Conservation (phyloP, 92 coral and sea anemone genomes). For the Epizoanthus stellaris region DNA sequence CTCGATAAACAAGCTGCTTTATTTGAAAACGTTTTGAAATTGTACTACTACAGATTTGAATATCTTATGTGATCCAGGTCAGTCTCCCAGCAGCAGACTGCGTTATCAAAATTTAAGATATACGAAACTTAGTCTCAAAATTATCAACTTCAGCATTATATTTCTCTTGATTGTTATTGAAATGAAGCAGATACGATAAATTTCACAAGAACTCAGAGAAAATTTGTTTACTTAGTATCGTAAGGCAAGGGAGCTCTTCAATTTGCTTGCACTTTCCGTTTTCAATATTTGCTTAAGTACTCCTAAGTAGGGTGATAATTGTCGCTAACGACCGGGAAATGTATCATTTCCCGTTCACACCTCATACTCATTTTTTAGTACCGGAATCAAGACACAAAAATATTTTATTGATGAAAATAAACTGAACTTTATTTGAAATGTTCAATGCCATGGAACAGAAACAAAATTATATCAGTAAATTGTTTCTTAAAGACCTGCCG, state of each 20-base stretch:
- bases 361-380: not conserved
- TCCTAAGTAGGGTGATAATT: slow-evolving; percentile 13
- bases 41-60: too few species aligned
- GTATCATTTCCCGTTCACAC: slow-evolving; percentile 19
- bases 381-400: slow-evolving; percentile 4
- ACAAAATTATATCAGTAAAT: slow-evolving; percentile 1
- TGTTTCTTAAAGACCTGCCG: not conserved
- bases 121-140: too few species aligned
- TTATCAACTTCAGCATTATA: too few species aligned
- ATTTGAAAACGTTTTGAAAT: not conserved
- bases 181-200: not conserved
- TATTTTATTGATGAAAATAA: not conserved
- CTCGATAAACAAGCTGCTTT: not conserved
- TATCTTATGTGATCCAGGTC: too few species aligned
- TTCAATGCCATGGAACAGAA: slow-evolving; percentile 4
- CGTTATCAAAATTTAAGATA: too few species aligned
- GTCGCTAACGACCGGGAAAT: slow-evolving; percentile 11
- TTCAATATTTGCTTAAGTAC: not conserved
- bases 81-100: too few species aligned
- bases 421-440: slow-evolving; percentile 14
- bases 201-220: not conserved
- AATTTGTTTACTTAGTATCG: not conserved
- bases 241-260: not conserved
- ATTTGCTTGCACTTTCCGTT: slow-evolving; percentile 15
- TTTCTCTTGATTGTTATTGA: not conserved